Evolutionary conservation across 2,797 vertebrate genomes (phyloP), one percentile per base, ranked within the genome.

Genomic region (Enteromius afrohamiltoni): DNA sequence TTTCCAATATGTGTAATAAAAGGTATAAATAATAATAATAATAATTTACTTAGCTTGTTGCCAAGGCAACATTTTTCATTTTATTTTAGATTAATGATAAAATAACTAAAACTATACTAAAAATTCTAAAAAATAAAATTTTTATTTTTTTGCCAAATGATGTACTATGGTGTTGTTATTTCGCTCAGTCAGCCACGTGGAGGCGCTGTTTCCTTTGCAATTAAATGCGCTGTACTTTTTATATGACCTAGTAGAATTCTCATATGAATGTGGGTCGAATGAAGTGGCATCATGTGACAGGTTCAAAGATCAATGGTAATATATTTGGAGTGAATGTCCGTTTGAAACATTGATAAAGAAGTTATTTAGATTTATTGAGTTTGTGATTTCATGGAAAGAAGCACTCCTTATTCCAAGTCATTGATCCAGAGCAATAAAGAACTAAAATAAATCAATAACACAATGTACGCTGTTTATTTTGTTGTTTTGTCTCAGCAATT

Each of bases 331-430:
- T 64, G 21, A 74, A 21, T 49, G 14, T 62, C 26, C 42, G 49
- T 64, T 37, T 55, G 45, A 74, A 65, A 74, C 60, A 62, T 23
- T 47, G 45, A 74, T 51, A 51, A 73, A 26, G 21, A 34, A 51
- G 70, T 71, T 81, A 49, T 64, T 64, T 49, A 74, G 8, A 49
- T 82, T 75, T 26, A 51, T 45, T 82, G 42, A 11, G 4, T 31
- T 62, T 45, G 51, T 65, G 9, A 49, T 62, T 60, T 73, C 31
- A 23, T 21, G 23, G 16, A 6, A 55, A 17, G 2, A 81, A 47
- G 64, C 31, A 9, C 29, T 40, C 29, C 14, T 65, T 51, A 65
- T 74, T 71, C 31, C 14, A 64, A 45, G 10, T 82, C 8, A 51
- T 6, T 64, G 16, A 82, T 53, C 31, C n/a, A 23, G 19, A 65